Base-by-base conservation (phyloP, 1,140 invertebrate genomes). In the Cepaea nemoralis region DNA sequence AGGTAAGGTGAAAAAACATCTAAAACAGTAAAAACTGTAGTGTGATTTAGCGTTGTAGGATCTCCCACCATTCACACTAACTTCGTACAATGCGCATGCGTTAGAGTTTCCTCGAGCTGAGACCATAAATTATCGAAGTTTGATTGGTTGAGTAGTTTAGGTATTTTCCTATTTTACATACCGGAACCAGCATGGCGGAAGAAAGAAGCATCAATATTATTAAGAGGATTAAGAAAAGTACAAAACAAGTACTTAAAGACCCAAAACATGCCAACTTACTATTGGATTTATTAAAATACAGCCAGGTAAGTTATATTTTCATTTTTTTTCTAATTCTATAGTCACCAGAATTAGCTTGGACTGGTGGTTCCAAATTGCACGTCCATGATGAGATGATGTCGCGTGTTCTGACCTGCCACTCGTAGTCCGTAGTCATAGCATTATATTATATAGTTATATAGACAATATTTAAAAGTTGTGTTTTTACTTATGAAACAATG, bases 241-340 rank as follows among this genome's bases (percentile, higher is more conserved):
- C 84, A 48, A 85, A 83, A 71, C 70, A 69, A 40, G 85, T 85
- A 80, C 50, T 86, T 67, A 83, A 82, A 48, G 85, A 85, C 55
- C 82, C 70, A 70, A 89, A 88, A 83, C 77, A 85, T 79, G 84
- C 87, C 5, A 89, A 89, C 82, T 73, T 83, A 50, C 69, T 89
- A 0, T 76, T 89, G 35, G 88, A 89, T 55, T 84, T 89, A 31
- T 74, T 89, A 16, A 75, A 77, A 31, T 80, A 84, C 37, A 77
- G 85, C 22, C 82, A 88, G 87, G 88, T 89, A 83, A 70, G n/a
- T n/a, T n/a, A n/a, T n/a, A n/a, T n/a, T n/a, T n/a, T n/a, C n/a
- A n/a, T n/a, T n/a, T n/a, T n/a, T n/a, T n/a, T n/a, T n/a, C n/a
- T n/a, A n/a, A n/a, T n/a, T n/a, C n/a, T n/a, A n/a, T n/a, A n/a